Evolutionary conservation across 23 tunicate species (phyloP), one percentile per base, ranked within the genome.

Genomic region (Pegea sp.): DNA sequence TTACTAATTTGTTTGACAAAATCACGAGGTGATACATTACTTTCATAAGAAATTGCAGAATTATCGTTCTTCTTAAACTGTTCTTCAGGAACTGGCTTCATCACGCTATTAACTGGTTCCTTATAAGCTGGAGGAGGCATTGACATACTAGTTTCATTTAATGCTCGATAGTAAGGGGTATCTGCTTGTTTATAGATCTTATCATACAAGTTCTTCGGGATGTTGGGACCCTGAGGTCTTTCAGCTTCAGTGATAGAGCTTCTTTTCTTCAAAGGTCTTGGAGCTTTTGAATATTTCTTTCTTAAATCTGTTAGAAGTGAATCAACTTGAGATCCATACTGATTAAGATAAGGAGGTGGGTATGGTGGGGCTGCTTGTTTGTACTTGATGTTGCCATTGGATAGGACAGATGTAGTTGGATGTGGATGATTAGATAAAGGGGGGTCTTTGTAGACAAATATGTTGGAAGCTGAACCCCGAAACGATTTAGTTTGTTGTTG

Each of bases 141-240:
- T 54, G 58, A 34, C 19, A 75, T 61, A 5, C 57, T 68, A 0
- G 59, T 7, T 49, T 80, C 93, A 1, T 64, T 29, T 5, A 63
- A 49, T 2, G 80, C 74, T 0, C 80, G 64, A 42, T 72, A 80
- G 56, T 71, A 80, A 26, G 77, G 77, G 3, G 93, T 80, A 56
- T 80, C 79, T 5, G 93, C 93, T 56, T 72, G 69, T 59, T 80
- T 80, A 53, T 80, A 80, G 22, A 80, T 53, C 48, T 80, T 79
- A 26, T 80, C 93, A 34, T 80, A 80, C 26, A 80, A 29, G n/a
- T 60, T 52, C 30, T 72, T 71, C 23, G 93, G 72, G 38, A 80
- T 65, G 26, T 33, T 54, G 1, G 95, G 84, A 2, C 84, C 84
- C 49, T 73, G 84, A 1, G 81, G 95, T 30, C 84, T 59, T 44